A percentile compares a stretch with the other conserved stretches of the same genome.
Evolutionary conservation across 1,140 invertebrate genomes (phyloP).

Genomic region (Macrosteles quadrilineatus): DNA sequence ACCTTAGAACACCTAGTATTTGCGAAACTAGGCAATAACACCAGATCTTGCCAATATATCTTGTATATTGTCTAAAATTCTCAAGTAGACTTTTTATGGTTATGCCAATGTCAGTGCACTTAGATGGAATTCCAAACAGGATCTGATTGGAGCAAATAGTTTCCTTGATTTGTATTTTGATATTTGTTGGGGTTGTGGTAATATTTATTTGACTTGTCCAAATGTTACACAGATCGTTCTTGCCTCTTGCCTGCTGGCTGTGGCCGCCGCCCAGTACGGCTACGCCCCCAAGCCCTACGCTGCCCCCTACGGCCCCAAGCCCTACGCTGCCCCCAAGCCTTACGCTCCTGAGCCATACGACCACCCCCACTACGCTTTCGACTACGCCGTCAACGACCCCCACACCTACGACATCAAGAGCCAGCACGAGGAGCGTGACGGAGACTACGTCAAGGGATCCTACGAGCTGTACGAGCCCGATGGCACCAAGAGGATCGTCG

Average conservation of each 20-base stretch:
- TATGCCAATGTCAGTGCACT: too few relatives aligned
- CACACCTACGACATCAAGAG: constrained; percentile 46
- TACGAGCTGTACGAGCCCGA: constrained; percentile 40
- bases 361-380: constrained; percentile 43
- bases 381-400: constrained; percentile 47
- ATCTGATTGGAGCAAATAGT: too few relatives aligned
- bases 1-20: too few relatives aligned
- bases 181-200: too few relatives aligned
- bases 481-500: constrained; percentile 42
- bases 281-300: neutral
- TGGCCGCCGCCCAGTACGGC: constrained; percentile 5
- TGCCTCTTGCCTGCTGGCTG: constrained; percentile 3
- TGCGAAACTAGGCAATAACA: too few relatives aligned
- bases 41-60: too few relatives aligned
- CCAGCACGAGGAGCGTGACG: constrained; percentile 45
- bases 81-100: too few relatives aligned
- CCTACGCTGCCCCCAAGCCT: neutral
- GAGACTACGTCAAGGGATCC: constrained; percentile 39
- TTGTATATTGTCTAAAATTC: too few relatives aligned
- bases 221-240: constrained; percentile 16
- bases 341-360: constrained; percentile 41
- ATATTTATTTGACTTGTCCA: too few relatives aligned
- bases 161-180: too few relatives aligned
- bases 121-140: too few relatives aligned
- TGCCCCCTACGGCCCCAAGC: neutral